Conservation (phyloP, 2,888 invertebrate species). For the Drosophila borealis region DNA sequence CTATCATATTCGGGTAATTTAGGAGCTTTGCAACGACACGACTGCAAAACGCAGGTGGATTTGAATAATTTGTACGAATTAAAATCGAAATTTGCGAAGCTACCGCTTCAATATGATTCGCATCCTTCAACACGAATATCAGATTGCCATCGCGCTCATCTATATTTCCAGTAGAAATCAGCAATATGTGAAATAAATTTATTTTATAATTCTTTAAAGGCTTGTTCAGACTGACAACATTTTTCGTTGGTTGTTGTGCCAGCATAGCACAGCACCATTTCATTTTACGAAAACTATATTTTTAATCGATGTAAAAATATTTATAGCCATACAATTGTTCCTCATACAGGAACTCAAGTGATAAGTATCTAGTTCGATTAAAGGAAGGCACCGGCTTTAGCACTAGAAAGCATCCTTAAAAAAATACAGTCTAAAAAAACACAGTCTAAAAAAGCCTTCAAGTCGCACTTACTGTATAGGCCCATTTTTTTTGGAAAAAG, state of each 20-base stretch:
- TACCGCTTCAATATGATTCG: constrained; percentile 87
- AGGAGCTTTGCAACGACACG: constrained; percentile 92
- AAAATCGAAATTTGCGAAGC: constrained; percentile 93
- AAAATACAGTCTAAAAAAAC: background rate
- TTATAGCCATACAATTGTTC: no score
- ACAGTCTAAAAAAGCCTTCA: background rate
- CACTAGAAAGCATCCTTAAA: no score
- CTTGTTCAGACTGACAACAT: no score
- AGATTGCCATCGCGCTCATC: constrained; percentile 97
- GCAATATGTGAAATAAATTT: background rate
- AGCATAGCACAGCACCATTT: no score
- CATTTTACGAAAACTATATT: no score
- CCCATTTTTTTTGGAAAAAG: constrained; percentile 99
- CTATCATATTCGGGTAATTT: no score
- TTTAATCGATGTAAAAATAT: no score
- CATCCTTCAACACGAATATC: constrained; percentile 89
- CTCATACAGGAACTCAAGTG: no score
- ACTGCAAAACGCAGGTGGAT: constrained; percentile 97
- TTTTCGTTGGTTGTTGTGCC: no score
- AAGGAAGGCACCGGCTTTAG: no score
- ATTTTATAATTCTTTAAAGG: no score
- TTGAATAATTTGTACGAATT: constrained; percentile 95
- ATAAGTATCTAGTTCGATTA: no score
- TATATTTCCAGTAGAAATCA: constrained; percentile 78
- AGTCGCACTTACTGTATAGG: constrained; percentile 92